phyloP scores from a whole-genome alignment of 30 jellyfish, hydroid and myxozoan species.

The Aurelia aurita region DNA sequence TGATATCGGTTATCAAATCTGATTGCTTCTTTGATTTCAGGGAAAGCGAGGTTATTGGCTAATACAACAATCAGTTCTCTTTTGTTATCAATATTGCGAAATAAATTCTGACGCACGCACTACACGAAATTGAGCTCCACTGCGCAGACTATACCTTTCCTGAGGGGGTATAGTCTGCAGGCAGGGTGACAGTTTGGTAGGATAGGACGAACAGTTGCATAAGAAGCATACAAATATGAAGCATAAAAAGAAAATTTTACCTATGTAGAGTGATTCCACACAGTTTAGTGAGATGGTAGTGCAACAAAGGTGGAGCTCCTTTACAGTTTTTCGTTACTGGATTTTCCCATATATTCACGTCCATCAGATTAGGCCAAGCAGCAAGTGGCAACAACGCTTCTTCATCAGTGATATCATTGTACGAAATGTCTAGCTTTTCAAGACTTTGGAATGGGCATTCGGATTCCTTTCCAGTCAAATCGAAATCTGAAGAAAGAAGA shows the following conservation, averaged over 20 bases:
- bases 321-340: constrained; percentile 60
- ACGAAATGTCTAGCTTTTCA: constrained; percentile 63
- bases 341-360: constrained; percentile 68
- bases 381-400: constrained; percentile 76
- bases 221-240: no score
- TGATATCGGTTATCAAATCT: no score
- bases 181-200: no score
- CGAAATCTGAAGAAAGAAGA: constrained; percentile 28
- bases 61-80: no score
- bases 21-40: no score
- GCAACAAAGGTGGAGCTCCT: constrained; percentile 74
- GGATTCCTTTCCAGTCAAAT: constrained; percentile 20
- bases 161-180: no score
- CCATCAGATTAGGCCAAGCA: constrained; percentile 70
- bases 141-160: no score
- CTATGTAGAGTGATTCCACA: constrained; percentile 78
- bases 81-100: no score
- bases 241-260: constrained; percentile 52
- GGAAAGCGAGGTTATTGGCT: no score
- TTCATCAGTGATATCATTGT: constrained; percentile 59
- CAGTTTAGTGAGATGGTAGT: constrained; percentile 47
- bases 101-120: no score
- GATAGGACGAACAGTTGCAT: no score
- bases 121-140: no score
- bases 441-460: constrained; percentile 53